Conservation (phyloP, 2,797 vertebrate genomes). For the Myotis myotis region DNA sequence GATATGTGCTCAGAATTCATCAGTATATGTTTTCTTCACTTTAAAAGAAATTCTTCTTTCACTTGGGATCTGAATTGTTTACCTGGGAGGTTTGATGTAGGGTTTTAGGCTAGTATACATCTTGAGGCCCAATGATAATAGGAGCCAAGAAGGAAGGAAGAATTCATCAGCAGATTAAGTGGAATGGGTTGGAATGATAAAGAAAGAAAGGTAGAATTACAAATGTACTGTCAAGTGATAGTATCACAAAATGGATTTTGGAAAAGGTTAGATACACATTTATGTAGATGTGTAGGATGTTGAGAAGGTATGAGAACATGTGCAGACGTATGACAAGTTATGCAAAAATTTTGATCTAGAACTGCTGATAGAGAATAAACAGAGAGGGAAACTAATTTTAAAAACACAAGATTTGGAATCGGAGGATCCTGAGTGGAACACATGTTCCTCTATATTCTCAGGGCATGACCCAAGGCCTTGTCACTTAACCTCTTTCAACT, state of each 20-base stretch:
- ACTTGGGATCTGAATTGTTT: not conserved
- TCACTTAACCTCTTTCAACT: not conserved
- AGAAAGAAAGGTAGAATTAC: not conserved
- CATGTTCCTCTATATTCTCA: not conserved
- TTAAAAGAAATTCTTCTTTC: not conserved
- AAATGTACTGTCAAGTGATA: conserved; percentile 18
- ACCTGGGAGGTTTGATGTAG: not conserved
- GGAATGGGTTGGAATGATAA: not conserved
- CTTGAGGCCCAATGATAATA: not conserved
- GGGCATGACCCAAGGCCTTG: not conserved
- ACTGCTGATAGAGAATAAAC: not conserved
- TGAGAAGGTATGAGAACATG: not conserved
- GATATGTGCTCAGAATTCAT: not conserved
- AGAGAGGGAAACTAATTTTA: not conserved
- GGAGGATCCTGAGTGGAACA: not conserved
- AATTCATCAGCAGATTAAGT: not conserved
- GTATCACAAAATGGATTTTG: conserved; percentile 7
- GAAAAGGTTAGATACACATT: not conserved
- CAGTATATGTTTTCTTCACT: not conserved
- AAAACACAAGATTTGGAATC: not conserved
- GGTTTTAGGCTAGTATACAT: not conserved
- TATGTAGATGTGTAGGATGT: not conserved
- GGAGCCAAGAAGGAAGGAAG: not conserved
- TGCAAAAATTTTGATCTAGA: not conserved
- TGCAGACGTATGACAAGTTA: not conserved